A percentile compares a stretch with the other conserved stretches of the same genome.
These are phyloP conservation scores for Rhyacophila evoluta DNA, from an alignment of 2,888 invertebrate genomes.

Conservation along the genomic window DNA sequence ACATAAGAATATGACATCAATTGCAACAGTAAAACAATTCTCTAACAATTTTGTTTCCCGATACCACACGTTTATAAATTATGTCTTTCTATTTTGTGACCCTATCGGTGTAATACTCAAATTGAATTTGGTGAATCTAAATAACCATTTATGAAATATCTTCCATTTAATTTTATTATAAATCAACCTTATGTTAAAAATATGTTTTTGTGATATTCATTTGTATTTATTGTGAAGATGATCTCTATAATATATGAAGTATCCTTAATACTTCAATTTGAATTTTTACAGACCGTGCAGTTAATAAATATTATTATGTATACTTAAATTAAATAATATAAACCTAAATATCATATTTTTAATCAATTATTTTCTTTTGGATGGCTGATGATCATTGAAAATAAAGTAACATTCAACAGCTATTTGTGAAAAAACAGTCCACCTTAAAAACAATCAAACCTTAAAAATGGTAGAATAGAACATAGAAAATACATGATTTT, in stretches of 20 bases:
- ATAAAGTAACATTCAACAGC: neutral
- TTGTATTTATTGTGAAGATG: neutral
- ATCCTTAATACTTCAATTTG: neutral
- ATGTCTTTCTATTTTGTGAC: conserved; percentile 8
- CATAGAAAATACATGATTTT: neutral
- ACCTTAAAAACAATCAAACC: neutral
- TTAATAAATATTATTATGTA: neutral
- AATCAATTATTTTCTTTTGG: neutral
- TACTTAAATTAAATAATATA: neutral
- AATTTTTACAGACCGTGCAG: neutral
- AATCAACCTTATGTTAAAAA: neutral
- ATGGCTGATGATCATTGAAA: neutral
- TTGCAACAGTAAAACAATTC: conserved; percentile 16
- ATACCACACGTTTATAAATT: conserved; percentile 19
- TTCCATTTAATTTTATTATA: neutral
- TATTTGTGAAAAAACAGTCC: too few species aligned
- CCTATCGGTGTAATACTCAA: neutral
- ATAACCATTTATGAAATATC: neutral
- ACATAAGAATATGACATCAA: conserved; percentile 3
- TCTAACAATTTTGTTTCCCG: conserved; percentile 15
- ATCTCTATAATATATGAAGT: neutral
- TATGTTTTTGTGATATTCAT: neutral
- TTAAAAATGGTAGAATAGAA: neutral
- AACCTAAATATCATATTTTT: neutral
- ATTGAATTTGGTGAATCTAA: neutral